A percentile compares a stretch with the other conserved stretches of the same genome.
Evolutionary conservation across 2,888 invertebrate genomes (phyloP).

Genomic region (Nymphalis urticae): DNA sequence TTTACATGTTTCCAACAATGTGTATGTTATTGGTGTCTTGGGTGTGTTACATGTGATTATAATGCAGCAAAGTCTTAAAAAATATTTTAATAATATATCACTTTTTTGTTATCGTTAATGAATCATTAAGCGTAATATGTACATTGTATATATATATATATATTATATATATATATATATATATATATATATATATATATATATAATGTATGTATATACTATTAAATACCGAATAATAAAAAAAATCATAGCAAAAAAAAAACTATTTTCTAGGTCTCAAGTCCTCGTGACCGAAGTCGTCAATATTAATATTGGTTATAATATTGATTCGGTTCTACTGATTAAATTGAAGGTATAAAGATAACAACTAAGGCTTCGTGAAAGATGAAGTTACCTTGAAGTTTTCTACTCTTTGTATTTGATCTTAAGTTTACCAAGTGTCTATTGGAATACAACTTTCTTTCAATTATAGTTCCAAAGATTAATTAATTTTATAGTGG

Average conservation of each 20-base stretch:
- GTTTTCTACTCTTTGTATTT: conserved; percentile 12
- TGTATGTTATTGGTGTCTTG: too few relatives aligned
- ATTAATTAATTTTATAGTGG: background rate
- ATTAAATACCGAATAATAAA: too few relatives aligned
- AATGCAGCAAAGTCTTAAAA: too few relatives aligned
- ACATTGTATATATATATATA: too few relatives aligned
- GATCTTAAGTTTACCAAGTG: conserved; percentile 8
- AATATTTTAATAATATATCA: too few relatives aligned
- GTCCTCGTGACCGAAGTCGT: background rate
- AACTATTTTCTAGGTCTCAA: background rate
- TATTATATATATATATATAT: too few relatives aligned
- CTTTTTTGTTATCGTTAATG: too few relatives aligned
- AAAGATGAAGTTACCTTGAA: conserved; percentile 9
- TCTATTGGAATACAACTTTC: conserved; percentile 11
- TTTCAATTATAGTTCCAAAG: conserved; percentile 1
- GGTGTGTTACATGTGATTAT: too few relatives aligned
- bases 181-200: too few relatives aligned
- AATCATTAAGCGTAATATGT: too few relatives aligned
- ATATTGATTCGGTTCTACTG: background rate
- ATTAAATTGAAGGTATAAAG: background rate
- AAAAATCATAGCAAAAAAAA: background rate
- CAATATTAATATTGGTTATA: background rate
- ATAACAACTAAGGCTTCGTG: conserved; percentile 14
- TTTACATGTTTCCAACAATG: too few relatives aligned
- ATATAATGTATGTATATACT: too few relatives aligned